A percentile compares a stretch with the other conserved stretches of the same genome.
phyloP scores from a whole-genome alignment of 2,797 vertebrate genomes.

The Pseudochaenichthys georgianus region DNA sequence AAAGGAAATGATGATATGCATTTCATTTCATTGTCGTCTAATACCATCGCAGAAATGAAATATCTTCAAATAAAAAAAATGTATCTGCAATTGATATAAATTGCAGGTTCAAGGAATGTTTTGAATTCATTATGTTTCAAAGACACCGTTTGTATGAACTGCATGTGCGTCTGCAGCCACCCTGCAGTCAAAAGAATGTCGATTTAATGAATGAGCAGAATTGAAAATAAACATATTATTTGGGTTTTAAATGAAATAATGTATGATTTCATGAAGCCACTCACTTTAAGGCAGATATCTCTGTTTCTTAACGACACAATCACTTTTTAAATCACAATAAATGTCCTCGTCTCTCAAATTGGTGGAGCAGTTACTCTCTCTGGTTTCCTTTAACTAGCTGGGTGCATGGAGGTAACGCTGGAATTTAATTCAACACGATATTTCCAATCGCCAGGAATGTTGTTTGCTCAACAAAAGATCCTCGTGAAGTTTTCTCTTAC shows the following conservation, averaged over 20 bases:
- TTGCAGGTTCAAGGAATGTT: background rate
- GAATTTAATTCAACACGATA: background rate
- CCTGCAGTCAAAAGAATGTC: background rate
- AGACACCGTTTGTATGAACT: background rate
- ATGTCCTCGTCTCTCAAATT: background rate
- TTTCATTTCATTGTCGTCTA: background rate
- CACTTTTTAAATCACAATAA: background rate
- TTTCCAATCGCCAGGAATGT: conserved; percentile 18
- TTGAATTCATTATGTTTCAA: background rate
- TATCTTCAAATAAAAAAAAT: background rate
- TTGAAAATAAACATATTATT: background rate
- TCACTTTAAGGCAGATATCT: conserved; percentile 1
- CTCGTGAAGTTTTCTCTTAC: no score
- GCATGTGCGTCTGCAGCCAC: background rate
- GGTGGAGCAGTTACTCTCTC: background rate
- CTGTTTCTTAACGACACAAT: no score
- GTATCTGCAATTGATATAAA: background rate
- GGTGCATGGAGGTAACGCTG: background rate
- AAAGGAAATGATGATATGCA: background rate
- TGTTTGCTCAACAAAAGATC: background rate
- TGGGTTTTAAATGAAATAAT: no score
- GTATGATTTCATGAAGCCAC: no score
- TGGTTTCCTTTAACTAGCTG: background rate
- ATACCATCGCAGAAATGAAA: background rate
- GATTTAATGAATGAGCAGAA: background rate